Percentiles rank a stretch among this genome's conserved stretches.
Evolutionary conservation across 1,140 invertebrate species (phyloP).

Genomic region (Cydia strobilella): DNA sequence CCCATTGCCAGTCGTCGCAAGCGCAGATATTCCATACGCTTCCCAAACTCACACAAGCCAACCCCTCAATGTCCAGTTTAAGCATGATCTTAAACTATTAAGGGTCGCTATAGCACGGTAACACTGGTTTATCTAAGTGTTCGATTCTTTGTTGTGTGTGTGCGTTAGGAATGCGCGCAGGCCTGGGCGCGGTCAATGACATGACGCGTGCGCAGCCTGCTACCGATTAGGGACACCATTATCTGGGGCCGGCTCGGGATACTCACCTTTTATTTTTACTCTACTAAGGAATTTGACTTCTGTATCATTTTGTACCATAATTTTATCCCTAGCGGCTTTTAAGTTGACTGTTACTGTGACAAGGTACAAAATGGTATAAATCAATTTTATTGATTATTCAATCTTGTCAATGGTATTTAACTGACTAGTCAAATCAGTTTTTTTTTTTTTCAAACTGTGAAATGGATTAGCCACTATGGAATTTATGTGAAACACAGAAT

Average conservation of each 20-base stretch:
- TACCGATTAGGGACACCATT: slow-evolving; percentile 24
- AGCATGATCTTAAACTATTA: too few relatives aligned
- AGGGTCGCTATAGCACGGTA: neutral
- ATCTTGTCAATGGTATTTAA: too few relatives aligned
- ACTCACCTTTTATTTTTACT: neutral
- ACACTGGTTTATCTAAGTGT: neutral
- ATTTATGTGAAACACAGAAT: too few relatives aligned
- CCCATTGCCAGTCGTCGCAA: neutral
- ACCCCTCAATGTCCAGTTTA: too few relatives aligned
- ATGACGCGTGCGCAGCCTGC: slow-evolving; percentile 58
- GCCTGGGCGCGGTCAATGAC: slow-evolving; percentile 53
- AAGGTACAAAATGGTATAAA: too few relatives aligned
- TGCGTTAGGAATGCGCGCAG: neutral
- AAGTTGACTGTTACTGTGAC: too few relatives aligned
- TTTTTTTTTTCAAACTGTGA: too few relatives aligned
- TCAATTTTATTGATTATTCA: too few relatives aligned
- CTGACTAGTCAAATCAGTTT: too few relatives aligned
- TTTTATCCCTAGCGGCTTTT: neutral
- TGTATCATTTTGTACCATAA: neutral
- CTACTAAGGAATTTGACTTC: neutral
- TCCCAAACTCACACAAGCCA: neutral
- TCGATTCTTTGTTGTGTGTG: too few relatives aligned
- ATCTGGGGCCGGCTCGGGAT: neutral
- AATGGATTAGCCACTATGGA: too few relatives aligned
- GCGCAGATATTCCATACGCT: neutral